These are phyloP conservation scores for Chaenocephalus aceratus DNA, from an alignment of 2,113 vertebrate species.

Conservation along the genomic window DNA sequence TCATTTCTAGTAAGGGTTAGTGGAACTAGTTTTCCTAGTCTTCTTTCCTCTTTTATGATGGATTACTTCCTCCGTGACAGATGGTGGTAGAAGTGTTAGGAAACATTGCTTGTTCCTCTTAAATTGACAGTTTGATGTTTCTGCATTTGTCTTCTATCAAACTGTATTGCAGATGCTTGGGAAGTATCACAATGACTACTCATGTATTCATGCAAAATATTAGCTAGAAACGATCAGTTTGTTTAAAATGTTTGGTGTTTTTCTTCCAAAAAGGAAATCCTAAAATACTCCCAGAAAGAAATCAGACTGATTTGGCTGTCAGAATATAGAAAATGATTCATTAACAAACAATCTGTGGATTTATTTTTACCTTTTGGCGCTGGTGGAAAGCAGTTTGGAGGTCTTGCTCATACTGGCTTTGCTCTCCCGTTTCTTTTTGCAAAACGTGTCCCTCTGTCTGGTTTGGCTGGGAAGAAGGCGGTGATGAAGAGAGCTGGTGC, in stretches of 20 bases:
- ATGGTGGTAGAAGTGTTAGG: background rate
- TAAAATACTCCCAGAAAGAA: background rate
- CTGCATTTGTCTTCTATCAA: background rate
- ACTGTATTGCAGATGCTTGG: background rate
- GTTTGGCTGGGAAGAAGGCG: slow-evolving; percentile 87
- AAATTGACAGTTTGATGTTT: background rate
- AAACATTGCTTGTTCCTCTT: background rate
- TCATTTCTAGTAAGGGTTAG: background rate
- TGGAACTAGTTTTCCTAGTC: background rate
- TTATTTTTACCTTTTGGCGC: slow-evolving; percentile 93
- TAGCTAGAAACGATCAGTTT: background rate
- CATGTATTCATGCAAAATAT: background rate
- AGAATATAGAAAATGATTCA: background rate
- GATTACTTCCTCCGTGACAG: background rate
- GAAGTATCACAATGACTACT: background rate
- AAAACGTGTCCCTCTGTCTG: slow-evolving; percentile 89
- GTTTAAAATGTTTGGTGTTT: background rate
- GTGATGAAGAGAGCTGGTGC: slow-evolving; percentile 96
- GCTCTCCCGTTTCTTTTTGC: slow-evolving; percentile 96
- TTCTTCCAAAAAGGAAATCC: background rate
- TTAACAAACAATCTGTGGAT: background rate
- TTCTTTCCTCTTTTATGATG: background rate
- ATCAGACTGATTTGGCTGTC: background rate
- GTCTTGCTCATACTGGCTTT: slow-evolving; percentile 99
- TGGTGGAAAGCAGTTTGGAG: slow-evolving; percentile 98